Base-by-base conservation (phyloP, 2,797 vertebrate species). In the Molossus molossus region DNA sequence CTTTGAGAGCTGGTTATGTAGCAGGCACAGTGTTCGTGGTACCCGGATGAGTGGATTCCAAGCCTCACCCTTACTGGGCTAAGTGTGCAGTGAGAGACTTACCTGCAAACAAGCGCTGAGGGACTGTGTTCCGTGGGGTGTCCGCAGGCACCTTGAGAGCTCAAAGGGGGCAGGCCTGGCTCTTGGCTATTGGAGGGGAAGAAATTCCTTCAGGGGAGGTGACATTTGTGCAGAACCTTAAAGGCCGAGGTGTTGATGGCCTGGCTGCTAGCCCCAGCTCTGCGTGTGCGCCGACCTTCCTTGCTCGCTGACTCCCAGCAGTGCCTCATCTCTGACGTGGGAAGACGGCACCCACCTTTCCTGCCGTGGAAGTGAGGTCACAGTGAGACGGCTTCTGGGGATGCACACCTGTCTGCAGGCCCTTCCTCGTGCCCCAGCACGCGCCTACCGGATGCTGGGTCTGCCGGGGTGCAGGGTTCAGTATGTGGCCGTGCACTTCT, bases 41-140 rank as follows among this genome's bases (percentile, higher is more conserved):
- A 33, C 72, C 15, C 57, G 58, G 45, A 62, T 23, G 14, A 23
- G 5, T 57, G 76, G 91, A 13, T 64, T 29, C 53, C 45, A 27
- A 8, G n/a, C 29, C 25, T 37, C 11, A 7, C 20, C 15, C 23
- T 58, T 58, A 9, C 6, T 29, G 7, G 33, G 50, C 37, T 18
- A n/a, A 94, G 40, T 15, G 29, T 82, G 4, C 48, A 27, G 21
- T 29, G 55, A 81, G 21, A 86, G 33, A 64, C 21, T 13, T n/a
- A 27, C 64, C 23, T 53, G 20, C 37, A 72, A 84, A 37, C 12
- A 58, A 82, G 18, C 13, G 62, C 6, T 17, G 6, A 58, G 8
- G 8, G 1, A 1, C 0, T 65, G 27, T 23, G n/a, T 23, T 37
- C 73, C 6, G 0, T 37, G 8, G 20, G 69, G 9, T 64, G 20